Evolutionary conservation across 2,888 invertebrate genomes (phyloP).

Genomic region (Apodemia hepburni): DNA sequence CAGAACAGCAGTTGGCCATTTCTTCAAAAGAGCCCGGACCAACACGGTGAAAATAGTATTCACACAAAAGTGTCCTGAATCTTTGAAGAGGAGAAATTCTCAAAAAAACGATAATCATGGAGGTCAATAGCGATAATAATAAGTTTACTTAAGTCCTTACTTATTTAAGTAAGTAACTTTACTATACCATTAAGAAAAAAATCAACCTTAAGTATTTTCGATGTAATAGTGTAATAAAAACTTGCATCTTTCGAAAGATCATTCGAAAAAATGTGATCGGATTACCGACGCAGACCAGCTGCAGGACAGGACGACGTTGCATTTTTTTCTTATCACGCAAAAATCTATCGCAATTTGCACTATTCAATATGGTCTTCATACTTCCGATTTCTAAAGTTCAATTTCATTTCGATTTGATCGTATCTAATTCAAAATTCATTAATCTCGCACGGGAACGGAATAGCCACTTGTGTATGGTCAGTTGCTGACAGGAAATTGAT

Average conservation of each 20-base stretch:
- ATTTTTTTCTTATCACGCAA: slow-evolving; percentile 56
- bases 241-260: slow-evolving; percentile 32
- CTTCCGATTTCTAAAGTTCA: slow-evolving; percentile 73
- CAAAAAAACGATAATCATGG: neutral
- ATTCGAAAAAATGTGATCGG: slow-evolving; percentile 71
- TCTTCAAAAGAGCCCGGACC: no score
- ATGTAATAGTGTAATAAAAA: slow-evolving; percentile 36
- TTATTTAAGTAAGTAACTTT: neutral
- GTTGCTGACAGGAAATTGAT: slow-evolving; percentile 78
- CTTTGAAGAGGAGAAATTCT: no score
- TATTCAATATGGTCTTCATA: slow-evolving; percentile 61
- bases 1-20: no score
- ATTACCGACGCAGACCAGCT: slow-evolving; percentile 69
- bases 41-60: no score
- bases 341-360: slow-evolving; percentile 64
- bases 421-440: slow-evolving; percentile 75
- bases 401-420: slow-evolving; percentile 72
- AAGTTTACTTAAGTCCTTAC: neutral
- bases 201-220: neutral
- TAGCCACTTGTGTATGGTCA: slow-evolving; percentile 73
- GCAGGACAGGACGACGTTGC: slow-evolving; percentile 61
- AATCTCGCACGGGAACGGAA: slow-evolving; percentile 57
- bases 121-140: neutral
- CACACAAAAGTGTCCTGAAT: no score
- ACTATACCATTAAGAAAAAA: neutral